Base-by-base conservation (phyloP, 1,140 invertebrate genomes). In the Drosophila dunni region DNA sequence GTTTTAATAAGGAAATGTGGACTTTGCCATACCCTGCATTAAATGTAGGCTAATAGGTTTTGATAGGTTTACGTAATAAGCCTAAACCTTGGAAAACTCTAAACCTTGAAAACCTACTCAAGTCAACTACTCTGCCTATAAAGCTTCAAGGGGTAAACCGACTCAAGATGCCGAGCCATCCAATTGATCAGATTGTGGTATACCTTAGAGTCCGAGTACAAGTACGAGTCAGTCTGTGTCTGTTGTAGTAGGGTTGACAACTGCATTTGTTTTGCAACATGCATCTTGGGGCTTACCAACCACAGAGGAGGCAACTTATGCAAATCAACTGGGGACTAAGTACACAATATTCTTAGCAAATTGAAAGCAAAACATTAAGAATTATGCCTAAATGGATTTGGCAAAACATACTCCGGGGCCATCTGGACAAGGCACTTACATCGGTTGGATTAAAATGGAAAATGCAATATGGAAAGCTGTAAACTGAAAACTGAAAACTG, bases 361-460 rank as follows among this genome's bases (percentile, higher is more conserved):
- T 88, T 88, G 84, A 77, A 83, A 89, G 80, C 76, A 84, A 88
- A 88, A 89, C 84, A 88, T 88, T 88, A 88, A 88, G 84, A 88
- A 88, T 89, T 89, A 88, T 88, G 80, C 77, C 66, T 70, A 78
- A 73, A 88, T 82, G 79, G 65, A 74, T 70, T 45, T 34, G 45
- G 29, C 64, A 42, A 38, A 15, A 38, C 45, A 46, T 17, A 38
- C 51, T 17, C 38, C 7, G 58, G 70, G 69, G 84, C 79, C 83
- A 88, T 88, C 66, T 88, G 84, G 53, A 20, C 29, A 61, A 48
- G 24, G 15, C 71, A 57, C 71, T 73, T 75, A 84, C 75, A 78
- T 42, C 6, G 11, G n/a, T 2, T 20, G 17, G 0, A 2, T 20
- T 20, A 2, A n/a, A 29, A 58, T 79, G 64, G 44, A 50, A 50